These are phyloP conservation scores for Drosophila parthenogenetica DNA, from an alignment of 2,888 invertebrate species.

Conservation along the genomic window DNA sequence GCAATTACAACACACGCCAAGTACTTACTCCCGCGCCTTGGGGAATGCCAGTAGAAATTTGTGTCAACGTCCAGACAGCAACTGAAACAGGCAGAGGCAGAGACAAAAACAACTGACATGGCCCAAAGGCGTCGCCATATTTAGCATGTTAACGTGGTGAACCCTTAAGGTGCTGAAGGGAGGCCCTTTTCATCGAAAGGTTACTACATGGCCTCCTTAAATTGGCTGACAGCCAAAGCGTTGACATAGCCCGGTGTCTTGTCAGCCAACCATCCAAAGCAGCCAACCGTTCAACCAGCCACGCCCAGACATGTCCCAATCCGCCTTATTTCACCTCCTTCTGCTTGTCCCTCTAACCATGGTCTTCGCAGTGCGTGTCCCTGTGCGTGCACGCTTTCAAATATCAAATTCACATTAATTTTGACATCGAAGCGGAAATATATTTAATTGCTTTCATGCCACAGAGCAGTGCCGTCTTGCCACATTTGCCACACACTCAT, in stretches of 20 bases:
- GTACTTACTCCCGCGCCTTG: conserved; percentile 7
- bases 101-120: conserved; percentile 30
- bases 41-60: conserved; percentile 44
- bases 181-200: conserved; percentile 40
- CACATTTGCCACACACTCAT: conserved; percentile 21
- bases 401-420: conserved; percentile 81
- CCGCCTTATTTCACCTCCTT: background rate
- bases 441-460: conserved; percentile 78
- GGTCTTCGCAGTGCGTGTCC: conserved; percentile 28
- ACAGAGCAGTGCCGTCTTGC: conserved; percentile 25
- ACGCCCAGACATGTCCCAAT: conserved; percentile 39
- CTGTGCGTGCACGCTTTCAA: conserved; percentile 61
- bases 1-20: conserved; percentile 42
- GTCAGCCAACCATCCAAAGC: conserved; percentile 32
- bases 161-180: conserved; percentile 61
- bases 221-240: conserved; percentile 53
- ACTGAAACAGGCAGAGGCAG: background rate
- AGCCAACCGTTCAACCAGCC: conserved; percentile 28
- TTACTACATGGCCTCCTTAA: conserved; percentile 46
- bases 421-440: conserved; percentile 79
- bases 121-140: conserved; percentile 49
- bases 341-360: background rate
- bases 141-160: conserved; percentile 55
- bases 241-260: conserved; percentile 60
- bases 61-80: conserved; percentile 56